Evolutionary conservation across 2,797 vertebrate species (phyloP).

Genomic region (Myotis vivesi): DNA sequence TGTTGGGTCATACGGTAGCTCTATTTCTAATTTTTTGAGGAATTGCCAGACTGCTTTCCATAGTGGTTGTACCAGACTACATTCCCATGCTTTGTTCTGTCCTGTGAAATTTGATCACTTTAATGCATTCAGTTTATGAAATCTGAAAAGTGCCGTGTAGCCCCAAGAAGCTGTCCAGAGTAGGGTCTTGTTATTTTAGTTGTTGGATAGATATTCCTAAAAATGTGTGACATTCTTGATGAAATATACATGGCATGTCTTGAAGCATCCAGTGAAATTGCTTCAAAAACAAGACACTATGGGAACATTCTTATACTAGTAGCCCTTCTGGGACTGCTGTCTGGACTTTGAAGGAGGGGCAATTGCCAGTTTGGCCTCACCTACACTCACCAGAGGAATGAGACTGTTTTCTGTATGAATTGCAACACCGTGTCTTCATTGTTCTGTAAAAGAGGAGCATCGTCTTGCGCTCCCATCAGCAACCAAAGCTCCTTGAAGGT

Average conservation of each 20-base stretch:
- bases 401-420: background rate
- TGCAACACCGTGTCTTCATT: background rate
- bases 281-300: background rate
- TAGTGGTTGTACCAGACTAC: no score
- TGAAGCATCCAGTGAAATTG: background rate
- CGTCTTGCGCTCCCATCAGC: background rate
- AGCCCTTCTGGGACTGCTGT: background rate
- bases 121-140: background rate
- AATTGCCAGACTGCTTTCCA: no score
- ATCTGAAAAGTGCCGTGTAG: background rate
- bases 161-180: background rate
- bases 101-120: background rate
- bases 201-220: background rate
- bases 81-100: background rate
- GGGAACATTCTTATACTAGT: background rate
- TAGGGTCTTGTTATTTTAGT: background rate
- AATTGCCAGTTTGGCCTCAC: background rate
- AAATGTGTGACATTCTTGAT: background rate
- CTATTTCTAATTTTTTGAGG: no score
- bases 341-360: background rate
- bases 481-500: background rate
- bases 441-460: background rate
- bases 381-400: background rate
- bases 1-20: no score
- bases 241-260: background rate